Conservation (phyloP, 2,113 vertebrate genomes). For the Otolemur garnettii region DNA sequence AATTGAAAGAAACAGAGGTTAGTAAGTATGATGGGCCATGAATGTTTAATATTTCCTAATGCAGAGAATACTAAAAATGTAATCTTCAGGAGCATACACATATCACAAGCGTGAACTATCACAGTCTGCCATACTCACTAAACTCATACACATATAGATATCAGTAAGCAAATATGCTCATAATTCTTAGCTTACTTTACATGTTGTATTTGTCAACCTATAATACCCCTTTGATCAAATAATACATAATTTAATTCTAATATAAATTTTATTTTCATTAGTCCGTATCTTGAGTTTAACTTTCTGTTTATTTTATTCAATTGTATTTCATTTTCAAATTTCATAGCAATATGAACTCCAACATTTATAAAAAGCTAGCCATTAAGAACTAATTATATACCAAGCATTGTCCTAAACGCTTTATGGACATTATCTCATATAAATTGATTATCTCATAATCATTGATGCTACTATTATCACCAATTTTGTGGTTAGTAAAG, state of each 20-base stretch:
- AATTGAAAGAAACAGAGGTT: slow-evolving; percentile 55
- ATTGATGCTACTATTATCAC: neutral
- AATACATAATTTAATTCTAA: neutral
- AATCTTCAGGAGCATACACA: neutral
- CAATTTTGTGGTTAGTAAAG: neutral
- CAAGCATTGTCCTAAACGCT: neutral
- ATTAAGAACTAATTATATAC: neutral
- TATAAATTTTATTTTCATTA: neutral
- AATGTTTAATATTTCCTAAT: slow-evolving; percentile 57
- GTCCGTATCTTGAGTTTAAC: neutral
- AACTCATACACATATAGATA: neutral
- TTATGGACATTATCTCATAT: neutral
- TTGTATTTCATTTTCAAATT: slow-evolving; percentile 38
- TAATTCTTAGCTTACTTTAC: neutral
- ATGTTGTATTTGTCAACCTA: neutral
- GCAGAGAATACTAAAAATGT: neutral
- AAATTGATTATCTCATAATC: neutral
- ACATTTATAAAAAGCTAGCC: neutral
- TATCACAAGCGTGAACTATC: neutral
- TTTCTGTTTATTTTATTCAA: neutral
- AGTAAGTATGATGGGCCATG: neutral
- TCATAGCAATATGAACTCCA: neutral
- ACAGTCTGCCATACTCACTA: neutral
- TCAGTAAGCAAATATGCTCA: neutral
- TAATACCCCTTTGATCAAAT: neutral